Evolutionary conservation across 2,113 vertebrate species (phyloP).

Genomic region (Neoarius graeffei): DNA sequence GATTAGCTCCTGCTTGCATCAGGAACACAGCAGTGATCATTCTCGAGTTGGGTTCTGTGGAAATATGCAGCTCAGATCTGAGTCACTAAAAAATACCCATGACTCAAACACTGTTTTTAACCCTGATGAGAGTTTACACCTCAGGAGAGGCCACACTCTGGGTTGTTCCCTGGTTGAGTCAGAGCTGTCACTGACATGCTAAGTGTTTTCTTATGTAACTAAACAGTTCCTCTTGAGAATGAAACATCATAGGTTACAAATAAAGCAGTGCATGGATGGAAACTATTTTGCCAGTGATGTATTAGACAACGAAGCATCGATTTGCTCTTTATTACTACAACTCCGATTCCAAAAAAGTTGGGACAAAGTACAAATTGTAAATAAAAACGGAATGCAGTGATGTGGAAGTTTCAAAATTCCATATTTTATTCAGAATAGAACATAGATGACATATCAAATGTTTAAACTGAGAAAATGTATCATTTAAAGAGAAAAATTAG

Average conservation of each 20-base stretch:
- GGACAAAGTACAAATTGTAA: no score
- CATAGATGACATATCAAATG: no score
- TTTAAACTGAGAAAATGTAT: no score
- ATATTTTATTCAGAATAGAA: no score
- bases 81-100: slow-evolving; percentile 40
- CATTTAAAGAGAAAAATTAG: no score
- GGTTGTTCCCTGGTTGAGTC: slow-evolving; percentile 33
- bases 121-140: slow-evolving; percentile 27
- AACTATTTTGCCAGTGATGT: not conserved
- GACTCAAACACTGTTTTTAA: slow-evolving; percentile 37
- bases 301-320: not conserved
- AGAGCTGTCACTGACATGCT: slow-evolving; percentile 32
- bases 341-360: no score
- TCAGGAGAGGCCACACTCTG: slow-evolving; percentile 14
- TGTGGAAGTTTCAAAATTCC: no score
- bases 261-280: not conserved
- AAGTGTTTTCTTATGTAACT: slow-evolving; percentile 20
- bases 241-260: no score
- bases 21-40: slow-evolving; percentile 22
- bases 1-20: slow-evolving; percentile 33
- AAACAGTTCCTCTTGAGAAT: not conserved
- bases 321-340: not conserved
- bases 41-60: not conserved
- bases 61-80: slow-evolving; percentile 29
- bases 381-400: no score